Percentiles rank a stretch among this genome's conserved stretches.
Conservation (phyloP, 2,113 vertebrate species). For the Hassar affinis region DNA sequence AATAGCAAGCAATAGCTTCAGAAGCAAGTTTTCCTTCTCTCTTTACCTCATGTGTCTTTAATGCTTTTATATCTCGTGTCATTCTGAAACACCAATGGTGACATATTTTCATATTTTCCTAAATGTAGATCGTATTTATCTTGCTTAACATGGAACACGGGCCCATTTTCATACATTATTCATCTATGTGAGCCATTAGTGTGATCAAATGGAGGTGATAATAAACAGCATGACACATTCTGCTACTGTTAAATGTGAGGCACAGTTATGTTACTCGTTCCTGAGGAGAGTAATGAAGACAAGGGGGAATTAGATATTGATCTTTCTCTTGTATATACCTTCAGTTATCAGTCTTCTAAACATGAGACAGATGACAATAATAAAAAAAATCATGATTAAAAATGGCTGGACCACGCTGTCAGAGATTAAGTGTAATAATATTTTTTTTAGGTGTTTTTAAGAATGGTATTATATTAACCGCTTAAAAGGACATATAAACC, state of each 20-base stretch:
- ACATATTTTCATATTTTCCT: conserved; percentile 17
- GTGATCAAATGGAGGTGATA: conserved; percentile 6
- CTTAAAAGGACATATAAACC: not conserved
- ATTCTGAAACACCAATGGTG: not conserved
- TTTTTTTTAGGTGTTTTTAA: not conserved
- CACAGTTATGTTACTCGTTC: conserved; percentile 7
- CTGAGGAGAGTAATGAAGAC: conserved; percentile 18
- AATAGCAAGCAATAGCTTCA: conserved; percentile 18
- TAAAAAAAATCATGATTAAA: conserved; percentile 12
- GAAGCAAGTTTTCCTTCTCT: conserved; percentile 5
- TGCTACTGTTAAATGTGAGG: not conserved
- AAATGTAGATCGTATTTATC: conserved; percentile 5
- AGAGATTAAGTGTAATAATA: not conserved
- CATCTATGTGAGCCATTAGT: not conserved
- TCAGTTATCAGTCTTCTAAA: conserved; percentile 9
- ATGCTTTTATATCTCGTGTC: conserved; percentile 2
- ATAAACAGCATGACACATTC: not conserved
- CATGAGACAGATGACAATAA: conserved; percentile 22
- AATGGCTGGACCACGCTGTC: not conserved
- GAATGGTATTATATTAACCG: not conserved
- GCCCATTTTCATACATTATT: conserved; percentile 4
- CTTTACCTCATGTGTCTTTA: conserved; percentile 15
- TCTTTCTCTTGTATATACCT: conserved; percentile 21
- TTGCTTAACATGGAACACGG: conserved; percentile 5
- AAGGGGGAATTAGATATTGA: conserved; percentile 45